Conservation (phyloP, 2,797 vertebrate genomes). For the Petrocephalus sullivani region DNA sequence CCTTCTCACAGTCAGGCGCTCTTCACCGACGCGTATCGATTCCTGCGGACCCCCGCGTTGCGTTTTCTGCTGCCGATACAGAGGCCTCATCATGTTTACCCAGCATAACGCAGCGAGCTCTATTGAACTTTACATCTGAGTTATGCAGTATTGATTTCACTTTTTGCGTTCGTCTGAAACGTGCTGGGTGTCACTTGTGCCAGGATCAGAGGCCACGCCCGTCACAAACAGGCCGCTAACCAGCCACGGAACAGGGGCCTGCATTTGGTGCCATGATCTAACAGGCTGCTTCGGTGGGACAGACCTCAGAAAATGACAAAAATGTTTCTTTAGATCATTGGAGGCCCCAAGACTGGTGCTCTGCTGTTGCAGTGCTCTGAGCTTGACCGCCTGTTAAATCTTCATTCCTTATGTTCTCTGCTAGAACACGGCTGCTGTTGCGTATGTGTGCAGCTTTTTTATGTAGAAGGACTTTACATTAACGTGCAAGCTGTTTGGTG, state of each 20-base stretch:
- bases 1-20: background rate
- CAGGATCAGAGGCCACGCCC: background rate
- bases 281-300: background rate
- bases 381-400: background rate
- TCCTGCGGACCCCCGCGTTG: background rate
- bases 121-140: slow-evolving; percentile 5
- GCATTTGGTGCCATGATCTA: background rate
- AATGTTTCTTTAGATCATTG: background rate
- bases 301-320: background rate
- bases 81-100: background rate
- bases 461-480: background rate
- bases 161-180: background rate
- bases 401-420: background rate
- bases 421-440: background rate
- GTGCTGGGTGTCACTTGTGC: background rate
- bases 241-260: background rate
- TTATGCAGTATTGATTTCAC: background rate
- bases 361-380: background rate
- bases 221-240: background rate
- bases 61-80: background rate
- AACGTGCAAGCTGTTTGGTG: background rate
- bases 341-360: background rate
- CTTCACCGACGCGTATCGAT: background rate
- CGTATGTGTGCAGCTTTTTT: background rate
- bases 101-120: background rate